A percentile compares a stretch with the other conserved stretches of the same genome.
phyloP scores from a whole-genome alignment of 2,797 vertebrate genomes.

The Eleutherodactylus coqui region DNA sequence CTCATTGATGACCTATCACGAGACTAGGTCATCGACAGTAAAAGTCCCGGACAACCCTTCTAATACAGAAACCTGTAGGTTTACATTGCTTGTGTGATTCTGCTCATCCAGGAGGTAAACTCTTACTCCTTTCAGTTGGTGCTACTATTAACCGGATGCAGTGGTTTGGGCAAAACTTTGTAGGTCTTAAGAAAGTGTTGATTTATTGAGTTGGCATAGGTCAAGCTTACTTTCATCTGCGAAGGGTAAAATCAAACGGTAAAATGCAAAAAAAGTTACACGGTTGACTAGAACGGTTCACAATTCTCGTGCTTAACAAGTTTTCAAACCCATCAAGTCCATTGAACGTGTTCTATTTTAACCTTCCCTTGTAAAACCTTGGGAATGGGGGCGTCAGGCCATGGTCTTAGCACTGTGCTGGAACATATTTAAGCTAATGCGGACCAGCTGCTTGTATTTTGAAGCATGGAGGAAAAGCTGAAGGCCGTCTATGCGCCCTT shows the following conservation, averaged over 20 bases:
- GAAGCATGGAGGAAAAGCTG: conserved; percentile 26
- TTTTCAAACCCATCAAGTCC: neutral
- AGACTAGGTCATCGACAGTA: no score
- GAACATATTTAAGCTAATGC: conserved; percentile 61
- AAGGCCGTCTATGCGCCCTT: conserved; percentile 32
- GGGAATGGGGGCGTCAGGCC: conserved; percentile 54
- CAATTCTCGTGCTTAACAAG: conserved; percentile 18
- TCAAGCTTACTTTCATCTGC: neutral
- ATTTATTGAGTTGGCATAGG: neutral
- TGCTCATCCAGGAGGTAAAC: no score
- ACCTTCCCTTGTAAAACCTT: conserved; percentile 55
- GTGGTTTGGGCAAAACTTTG: neutral
- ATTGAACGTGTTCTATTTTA: conserved; percentile 52
- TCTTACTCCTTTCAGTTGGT: neutral
- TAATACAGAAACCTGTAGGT: no score
- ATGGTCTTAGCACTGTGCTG: conserved; percentile 32
- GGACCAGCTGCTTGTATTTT: conserved; percentile 54
- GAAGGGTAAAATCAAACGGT: neutral
- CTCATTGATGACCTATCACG: no score
- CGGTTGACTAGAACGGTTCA: neutral
- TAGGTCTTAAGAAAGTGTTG: neutral
- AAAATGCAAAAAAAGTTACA: neutral
- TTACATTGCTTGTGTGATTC: no score
- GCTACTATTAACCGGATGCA: neutral
- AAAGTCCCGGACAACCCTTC: no score